These are phyloP conservation scores for Resseliella maxima DNA, from an alignment of 2,888 invertebrate genomes.

Conservation along the genomic window DNA sequence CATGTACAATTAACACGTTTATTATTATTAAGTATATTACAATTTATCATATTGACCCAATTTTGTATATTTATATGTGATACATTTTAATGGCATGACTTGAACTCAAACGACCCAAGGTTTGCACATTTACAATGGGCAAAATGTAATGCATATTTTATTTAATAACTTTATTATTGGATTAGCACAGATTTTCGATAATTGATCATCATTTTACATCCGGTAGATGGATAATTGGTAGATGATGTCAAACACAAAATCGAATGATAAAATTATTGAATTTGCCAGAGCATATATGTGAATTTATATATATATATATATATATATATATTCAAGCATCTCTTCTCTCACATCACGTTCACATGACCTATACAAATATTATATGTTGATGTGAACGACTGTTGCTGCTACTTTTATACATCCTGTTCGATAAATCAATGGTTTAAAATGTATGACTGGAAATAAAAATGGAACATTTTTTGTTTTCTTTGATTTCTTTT, in stretches of 20 bases:
- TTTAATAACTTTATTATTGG: slow-evolving; percentile 15
- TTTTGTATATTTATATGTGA: neutral
- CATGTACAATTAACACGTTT: slow-evolving; percentile 8
- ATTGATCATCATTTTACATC: slow-evolving; percentile 1
- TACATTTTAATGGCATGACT: neutral
- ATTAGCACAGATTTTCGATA: slow-evolving; percentile 7
- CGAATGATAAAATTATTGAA: slow-evolving; percentile 7
- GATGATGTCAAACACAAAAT: slow-evolving; percentile 14
- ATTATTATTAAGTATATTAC: slow-evolving; percentile 4
- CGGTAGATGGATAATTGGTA: neutral
- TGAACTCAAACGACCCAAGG: neutral
- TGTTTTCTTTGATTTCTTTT: too few relatives aligned
- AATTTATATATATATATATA: too few relatives aligned
- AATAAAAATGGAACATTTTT: too few relatives aligned
- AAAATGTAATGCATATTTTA: neutral
- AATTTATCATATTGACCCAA: slow-evolving; percentile 29
- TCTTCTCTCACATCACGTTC: neutral
- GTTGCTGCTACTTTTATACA: neutral
- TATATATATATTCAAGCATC: too few relatives aligned
- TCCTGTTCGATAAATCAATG: slow-evolving; percentile 48
- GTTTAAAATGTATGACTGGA: neutral
- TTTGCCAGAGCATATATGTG: neutral
- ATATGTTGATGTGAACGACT: neutral
- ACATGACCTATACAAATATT: slow-evolving; percentile 22
- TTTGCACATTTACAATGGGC: neutral